These are phyloP conservation scores for Amphiduros pacificus DNA, from an alignment of 2,888 invertebrate genomes.

Conservation along the genomic window DNA sequence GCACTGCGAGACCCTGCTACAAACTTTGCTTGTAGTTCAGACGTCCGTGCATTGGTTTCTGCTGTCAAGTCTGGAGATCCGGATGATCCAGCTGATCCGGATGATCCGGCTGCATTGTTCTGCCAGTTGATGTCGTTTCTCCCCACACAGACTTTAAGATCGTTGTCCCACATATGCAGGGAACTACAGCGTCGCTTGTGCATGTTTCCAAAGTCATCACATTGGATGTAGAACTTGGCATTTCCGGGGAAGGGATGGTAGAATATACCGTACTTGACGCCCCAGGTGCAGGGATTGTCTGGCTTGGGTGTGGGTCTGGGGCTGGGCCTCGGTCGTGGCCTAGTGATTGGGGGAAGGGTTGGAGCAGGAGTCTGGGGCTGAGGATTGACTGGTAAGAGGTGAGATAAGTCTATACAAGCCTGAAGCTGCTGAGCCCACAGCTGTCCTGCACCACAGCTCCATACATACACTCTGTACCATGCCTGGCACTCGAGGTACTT, in stretches of 20 bases:
- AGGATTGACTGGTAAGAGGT: neutral
- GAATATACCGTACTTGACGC: conserved; percentile 10
- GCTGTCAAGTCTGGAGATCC: too few species aligned
- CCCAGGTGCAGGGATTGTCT: neutral
- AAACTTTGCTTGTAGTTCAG: too few species aligned
- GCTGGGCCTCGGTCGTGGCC: conserved; percentile 2
- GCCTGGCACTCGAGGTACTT: conserved; percentile 44
- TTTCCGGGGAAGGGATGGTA: conserved; percentile 37
- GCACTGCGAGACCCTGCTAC: too few species aligned
- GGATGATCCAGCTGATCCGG: neutral
- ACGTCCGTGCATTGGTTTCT: too few species aligned
- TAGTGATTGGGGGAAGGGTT: neutral
- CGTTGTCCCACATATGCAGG: conserved; percentile 36
- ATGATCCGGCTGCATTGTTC: neutral
- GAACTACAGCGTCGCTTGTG: conserved; percentile 34
- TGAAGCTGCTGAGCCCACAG: conserved; percentile 18
- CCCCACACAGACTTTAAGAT: conserved; percentile 30
- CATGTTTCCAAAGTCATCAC: conserved; percentile 43
- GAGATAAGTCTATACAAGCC: conserved; percentile 5
- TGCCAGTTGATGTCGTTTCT: too few species aligned
- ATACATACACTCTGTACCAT: conserved; percentile 19
- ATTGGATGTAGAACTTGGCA: conserved; percentile 39
- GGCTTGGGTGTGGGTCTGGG: neutral
- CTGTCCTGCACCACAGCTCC: conserved; percentile 6
- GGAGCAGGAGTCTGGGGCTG: neutral